A percentile compares a stretch with the other conserved stretches of the same genome.
phyloP scores from a whole-genome alignment of 2,888 invertebrate species.

The Watsonalla binaria region DNA sequence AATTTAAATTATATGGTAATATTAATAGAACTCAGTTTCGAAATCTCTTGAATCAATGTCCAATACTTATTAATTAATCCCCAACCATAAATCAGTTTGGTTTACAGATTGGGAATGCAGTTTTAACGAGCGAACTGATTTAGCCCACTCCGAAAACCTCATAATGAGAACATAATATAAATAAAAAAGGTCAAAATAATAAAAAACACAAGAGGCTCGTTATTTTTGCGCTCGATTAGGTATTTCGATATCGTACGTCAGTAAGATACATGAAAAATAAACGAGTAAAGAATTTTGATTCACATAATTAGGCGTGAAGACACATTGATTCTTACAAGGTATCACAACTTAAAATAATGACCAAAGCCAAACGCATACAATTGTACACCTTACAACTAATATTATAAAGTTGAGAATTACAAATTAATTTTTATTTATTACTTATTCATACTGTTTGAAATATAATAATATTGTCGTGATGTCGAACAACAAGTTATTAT shows the following conservation, averaged over 20 bases:
- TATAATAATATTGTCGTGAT: constrained; percentile 36
- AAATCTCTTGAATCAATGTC: too few species aligned
- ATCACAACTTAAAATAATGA: constrained; percentile 6
- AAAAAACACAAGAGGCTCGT: constrained; percentile 13
- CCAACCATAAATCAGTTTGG: not conserved
- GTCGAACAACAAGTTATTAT: constrained; percentile 29
- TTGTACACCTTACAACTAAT: not conserved
- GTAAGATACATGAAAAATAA: constrained; percentile 23
- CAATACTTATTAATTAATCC: not conserved
- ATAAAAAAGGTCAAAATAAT: constrained; percentile 5
- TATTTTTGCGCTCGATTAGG: constrained; percentile 21
- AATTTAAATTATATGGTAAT: too few species aligned
- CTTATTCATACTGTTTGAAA: constrained; percentile 43
- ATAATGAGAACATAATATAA: constrained; percentile 3
- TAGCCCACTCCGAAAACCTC: constrained; percentile 1
- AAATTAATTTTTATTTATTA: too few species aligned
- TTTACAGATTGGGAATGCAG: not conserved
- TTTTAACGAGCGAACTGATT: not conserved
- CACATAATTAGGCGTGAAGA: constrained; percentile 35
- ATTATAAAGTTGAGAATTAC: not conserved
- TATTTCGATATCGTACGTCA: constrained; percentile 12
- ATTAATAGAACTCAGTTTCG: too few species aligned
- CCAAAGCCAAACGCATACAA: not conserved
- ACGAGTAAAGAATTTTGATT: constrained; percentile 30
- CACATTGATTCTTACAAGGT: constrained; percentile 10